These are phyloP conservation scores for Dynastes maya DNA, from an alignment of 2,888 invertebrate genomes.

Conservation along the genomic window DNA sequence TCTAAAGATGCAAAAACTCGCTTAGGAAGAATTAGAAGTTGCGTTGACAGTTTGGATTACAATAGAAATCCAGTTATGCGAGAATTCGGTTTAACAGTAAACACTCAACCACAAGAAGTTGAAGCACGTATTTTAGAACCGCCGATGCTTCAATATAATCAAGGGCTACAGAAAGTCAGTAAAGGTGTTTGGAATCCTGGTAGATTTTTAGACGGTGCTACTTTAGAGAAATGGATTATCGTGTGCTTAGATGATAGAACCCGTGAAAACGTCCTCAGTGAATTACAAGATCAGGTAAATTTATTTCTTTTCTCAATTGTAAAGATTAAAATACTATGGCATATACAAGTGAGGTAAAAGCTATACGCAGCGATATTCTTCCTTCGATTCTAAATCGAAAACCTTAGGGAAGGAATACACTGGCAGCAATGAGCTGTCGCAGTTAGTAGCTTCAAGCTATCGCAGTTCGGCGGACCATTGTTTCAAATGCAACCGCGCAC, in stretches of 20 bases:
- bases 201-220: slow-evolving; percentile 66
- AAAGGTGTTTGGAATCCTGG: slow-evolving; percentile 71
- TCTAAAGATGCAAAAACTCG: slow-evolving; percentile 86
- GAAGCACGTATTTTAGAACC: slow-evolving; percentile 85
- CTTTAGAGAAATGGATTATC: slow-evolving; percentile 71
- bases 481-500: no score
- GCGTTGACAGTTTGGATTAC: slow-evolving; percentile 68
- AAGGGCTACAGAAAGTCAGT: slow-evolving; percentile 62
- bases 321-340: no score
- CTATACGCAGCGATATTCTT: no score
- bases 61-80: slow-evolving; percentile 75
- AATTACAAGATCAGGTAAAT: slow-evolving; percentile 64
- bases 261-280: slow-evolving; percentile 56
- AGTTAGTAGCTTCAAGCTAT: no score
- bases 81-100: slow-evolving; percentile 88
- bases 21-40: slow-evolving; percentile 84
- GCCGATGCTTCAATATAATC: slow-evolving; percentile 80
- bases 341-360: no score
- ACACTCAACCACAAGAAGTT: slow-evolving; percentile 82
- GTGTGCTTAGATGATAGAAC: slow-evolving; percentile 65
- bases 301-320: not conserved
- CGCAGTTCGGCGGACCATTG: no score
- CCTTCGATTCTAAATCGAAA: no score
- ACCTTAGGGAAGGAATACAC: no score
- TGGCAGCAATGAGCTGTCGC: no score